Evolutionary conservation across 2,888 invertebrate species (phyloP).

Genomic region (Eurois occulta): DNA sequence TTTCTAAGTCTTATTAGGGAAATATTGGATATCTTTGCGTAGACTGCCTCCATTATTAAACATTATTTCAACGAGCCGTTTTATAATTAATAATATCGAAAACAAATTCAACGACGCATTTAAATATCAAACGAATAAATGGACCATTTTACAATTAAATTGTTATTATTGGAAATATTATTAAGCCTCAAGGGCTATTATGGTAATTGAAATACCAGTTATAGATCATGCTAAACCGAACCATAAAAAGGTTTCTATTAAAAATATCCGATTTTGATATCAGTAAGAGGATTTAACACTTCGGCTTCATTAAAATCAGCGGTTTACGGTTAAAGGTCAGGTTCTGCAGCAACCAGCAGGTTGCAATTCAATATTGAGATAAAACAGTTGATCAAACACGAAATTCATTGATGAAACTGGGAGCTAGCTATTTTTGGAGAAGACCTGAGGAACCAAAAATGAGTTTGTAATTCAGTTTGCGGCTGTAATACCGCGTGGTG

Average conservation of each 20-base stretch:
- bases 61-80: neutral
- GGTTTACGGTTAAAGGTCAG: constrained; percentile 24
- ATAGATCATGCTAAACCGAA: neutral
- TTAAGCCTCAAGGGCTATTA: neutral
- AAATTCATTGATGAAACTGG: constrained; percentile 20
- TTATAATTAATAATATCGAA: neutral
- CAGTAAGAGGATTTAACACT: neutral
- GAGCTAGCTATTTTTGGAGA: neutral
- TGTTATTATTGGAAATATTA: neutral
- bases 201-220: neutral
- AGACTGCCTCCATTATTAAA: neutral
- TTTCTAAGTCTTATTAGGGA: neutral
- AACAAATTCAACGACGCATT: neutral
- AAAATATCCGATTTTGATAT: neutral
- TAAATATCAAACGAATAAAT: neutral
- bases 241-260: neutral
- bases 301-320: constrained; percentile 18
- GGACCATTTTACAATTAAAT: neutral
- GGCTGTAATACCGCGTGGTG: too few species aligned
- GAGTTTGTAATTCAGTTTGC: too few species aligned
- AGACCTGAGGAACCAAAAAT: neutral
- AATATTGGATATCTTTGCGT: neutral
- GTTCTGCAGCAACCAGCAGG: constrained; percentile 39
- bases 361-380: constrained; percentile 21
- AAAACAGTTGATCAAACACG: constrained; percentile 12